Conservation (phyloP, 1,140 invertebrate species). For the Pseudachorutes palmiensis region DNA sequence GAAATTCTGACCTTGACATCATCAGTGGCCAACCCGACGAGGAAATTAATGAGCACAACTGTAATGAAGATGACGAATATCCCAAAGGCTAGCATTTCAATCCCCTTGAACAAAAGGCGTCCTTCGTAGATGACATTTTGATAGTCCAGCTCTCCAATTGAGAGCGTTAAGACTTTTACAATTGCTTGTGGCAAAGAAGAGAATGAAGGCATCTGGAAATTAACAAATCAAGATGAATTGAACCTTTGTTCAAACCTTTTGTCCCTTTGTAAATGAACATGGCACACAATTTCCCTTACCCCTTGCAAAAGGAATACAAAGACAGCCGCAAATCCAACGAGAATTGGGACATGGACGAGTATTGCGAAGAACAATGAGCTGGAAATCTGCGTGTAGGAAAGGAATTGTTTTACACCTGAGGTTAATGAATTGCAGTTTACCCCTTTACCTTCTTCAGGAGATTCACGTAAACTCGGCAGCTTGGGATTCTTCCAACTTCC, state of each 20-base stretch:
- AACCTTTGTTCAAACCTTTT: no score
- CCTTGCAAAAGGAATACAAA: neutral
- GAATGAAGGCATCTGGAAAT: neutral
- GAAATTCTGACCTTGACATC: conserved; percentile 6
- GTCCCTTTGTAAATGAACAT: neutral
- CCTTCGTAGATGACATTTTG: neutral
- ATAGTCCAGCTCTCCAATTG: conserved; percentile 3
- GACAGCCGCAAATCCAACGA: conserved; percentile 2
- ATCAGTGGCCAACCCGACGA: neutral
- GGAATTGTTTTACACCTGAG: no score
- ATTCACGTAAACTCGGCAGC: conserved; percentile 12
- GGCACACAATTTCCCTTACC: neutral
- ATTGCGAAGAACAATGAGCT: neutral
- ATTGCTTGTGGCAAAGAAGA: conserved; percentile 8
- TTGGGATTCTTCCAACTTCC: conserved; percentile 11
- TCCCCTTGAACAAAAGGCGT: neutral
- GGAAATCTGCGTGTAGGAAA: conserved; percentile 5
- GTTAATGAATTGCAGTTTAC: no score
- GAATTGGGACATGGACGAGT: neutral
- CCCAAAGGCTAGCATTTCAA: conserved; percentile 3
- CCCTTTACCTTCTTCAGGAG: conserved; percentile 8
- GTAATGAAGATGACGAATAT: conserved; percentile 1
- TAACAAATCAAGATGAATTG: neutral
- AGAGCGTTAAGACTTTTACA: neutral
- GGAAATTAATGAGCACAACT: conserved; percentile 3